Evolutionary conservation across 92 coral and sea anemone genomes (phyloP).

Genomic region (Phymanthus crucifer): DNA sequence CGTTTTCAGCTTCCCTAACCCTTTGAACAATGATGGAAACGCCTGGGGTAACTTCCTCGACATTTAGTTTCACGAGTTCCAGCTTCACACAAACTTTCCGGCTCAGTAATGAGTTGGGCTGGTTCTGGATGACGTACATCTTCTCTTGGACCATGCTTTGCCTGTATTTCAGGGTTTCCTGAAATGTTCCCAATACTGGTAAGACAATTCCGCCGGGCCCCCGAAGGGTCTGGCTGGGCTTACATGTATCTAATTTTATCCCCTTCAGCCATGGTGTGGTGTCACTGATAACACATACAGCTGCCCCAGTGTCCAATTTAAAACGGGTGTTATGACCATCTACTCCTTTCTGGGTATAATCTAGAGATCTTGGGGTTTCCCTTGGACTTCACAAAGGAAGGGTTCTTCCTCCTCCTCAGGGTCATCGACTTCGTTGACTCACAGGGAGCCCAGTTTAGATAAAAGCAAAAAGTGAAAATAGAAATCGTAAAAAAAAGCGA

Average conservation of each 20-base stretch:
- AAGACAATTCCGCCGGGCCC: conserved; percentile 47
- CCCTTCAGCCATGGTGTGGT: conserved; percentile 16
- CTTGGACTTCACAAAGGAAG: conserved; percentile 32
- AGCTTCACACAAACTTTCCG: conserved; percentile 37
- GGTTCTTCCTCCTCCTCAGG: conserved; percentile 5
- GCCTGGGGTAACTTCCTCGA: conserved; percentile 9
- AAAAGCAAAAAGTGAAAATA: too few species aligned
- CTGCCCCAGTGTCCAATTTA: conserved; percentile 35
- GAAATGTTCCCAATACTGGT: conserved; percentile 45
- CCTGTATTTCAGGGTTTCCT: conserved; percentile 24
- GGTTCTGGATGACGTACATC: conserved; percentile 36
- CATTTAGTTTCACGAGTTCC: conserved; percentile 4
- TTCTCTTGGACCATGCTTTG: conserved; percentile 15
- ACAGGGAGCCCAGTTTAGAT: too few species aligned
- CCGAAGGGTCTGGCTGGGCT: conserved; percentile 34
- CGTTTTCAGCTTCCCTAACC: conserved; percentile 24
- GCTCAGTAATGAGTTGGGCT: conserved; percentile 40
- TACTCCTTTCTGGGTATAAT: conserved; percentile 35
- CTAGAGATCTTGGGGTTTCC: conserved; percentile 22
- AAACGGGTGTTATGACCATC: conserved; percentile 28
- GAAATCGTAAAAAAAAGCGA: too few species aligned
- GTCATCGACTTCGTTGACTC: conserved; percentile 34
- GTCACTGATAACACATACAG: conserved; percentile 23
- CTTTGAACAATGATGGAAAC: conserved; percentile 18
- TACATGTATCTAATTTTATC: conserved; percentile 2